phyloP scores from a whole-genome alignment of 2,797 vertebrate species.

The Eulemur coronatus region DNA sequence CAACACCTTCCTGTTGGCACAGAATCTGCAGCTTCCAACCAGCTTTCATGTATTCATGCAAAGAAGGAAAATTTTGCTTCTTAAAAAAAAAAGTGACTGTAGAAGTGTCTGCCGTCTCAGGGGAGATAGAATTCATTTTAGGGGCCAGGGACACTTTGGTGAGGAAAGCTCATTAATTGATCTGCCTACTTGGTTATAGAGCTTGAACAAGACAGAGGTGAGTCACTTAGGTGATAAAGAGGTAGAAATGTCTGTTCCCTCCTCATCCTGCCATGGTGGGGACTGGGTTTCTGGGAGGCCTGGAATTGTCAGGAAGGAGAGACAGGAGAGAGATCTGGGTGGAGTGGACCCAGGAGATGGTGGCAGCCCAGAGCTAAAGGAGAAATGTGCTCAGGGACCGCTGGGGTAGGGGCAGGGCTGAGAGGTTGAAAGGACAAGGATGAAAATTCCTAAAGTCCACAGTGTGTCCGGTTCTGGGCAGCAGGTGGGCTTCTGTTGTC shows the following conservation, averaged over 20 bases:
- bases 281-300: background rate
- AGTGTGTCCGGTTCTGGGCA: background rate
- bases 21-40: background rate
- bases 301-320: background rate
- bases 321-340: too few species aligned
- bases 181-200: background rate
- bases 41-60: background rate
- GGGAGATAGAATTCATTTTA: background rate
- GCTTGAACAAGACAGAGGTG: background rate
- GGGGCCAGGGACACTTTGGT: too few species aligned
- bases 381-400: background rate
- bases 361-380: background rate
- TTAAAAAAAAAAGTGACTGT: background rate
- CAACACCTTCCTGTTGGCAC: background rate
- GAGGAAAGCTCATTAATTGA: background rate
- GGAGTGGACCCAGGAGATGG: too few species aligned
- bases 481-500: background rate
- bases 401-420: background rate
- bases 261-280: background rate
- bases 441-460: background rate
- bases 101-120: background rate
- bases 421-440: background rate
- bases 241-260: background rate
- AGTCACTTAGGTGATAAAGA: background rate
- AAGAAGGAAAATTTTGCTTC: background rate